A percentile compares a stretch with the other conserved stretches of the same genome.
Evolutionary conservation across 2,797 vertebrate genomes (phyloP).

Genomic region (Tarsius wallacei): DNA sequence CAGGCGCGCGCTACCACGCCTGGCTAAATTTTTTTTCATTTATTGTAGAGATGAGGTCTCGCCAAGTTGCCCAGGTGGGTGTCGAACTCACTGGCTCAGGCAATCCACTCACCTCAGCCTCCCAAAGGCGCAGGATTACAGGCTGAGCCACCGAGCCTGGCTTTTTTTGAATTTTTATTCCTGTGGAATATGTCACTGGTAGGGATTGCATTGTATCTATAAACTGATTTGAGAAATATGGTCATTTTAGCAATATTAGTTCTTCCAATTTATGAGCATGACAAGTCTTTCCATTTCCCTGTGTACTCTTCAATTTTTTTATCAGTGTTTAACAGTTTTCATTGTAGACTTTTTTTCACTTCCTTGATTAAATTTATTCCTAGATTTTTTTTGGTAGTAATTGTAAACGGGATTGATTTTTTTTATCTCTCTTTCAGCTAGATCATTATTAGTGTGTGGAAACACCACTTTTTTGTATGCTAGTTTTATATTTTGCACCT

Average conservation of each 20-base stretch:
- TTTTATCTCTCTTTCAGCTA: background rate
- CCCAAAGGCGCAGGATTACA: too few relatives aligned
- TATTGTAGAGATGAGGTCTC: too few relatives aligned
- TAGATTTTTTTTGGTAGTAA: background rate
- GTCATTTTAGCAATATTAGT: background rate
- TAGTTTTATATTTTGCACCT: background rate
- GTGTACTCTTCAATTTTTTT: background rate
- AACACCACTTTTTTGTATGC: background rate
- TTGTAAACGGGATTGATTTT: background rate
- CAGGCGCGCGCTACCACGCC: too few relatives aligned
- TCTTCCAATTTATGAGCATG: background rate
- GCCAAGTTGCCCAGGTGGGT: too few relatives aligned
- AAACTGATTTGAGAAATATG: background rate
- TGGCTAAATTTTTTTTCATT: too few relatives aligned
- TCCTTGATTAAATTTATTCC: background rate
- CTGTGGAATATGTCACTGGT: background rate
- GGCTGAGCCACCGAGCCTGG: too few relatives aligned
- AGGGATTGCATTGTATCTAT: background rate
- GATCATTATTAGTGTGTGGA: background rate
- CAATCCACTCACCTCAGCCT: too few relatives aligned
- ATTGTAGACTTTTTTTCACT: background rate
- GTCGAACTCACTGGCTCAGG: too few relatives aligned
- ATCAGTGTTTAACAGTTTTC: background rate
- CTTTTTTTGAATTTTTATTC: too few relatives aligned
- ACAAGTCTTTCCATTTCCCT: background rate